Evolutionary conservation across 2,888 invertebrate genomes (phyloP).

Genomic region (Harpalus rufipes): DNA sequence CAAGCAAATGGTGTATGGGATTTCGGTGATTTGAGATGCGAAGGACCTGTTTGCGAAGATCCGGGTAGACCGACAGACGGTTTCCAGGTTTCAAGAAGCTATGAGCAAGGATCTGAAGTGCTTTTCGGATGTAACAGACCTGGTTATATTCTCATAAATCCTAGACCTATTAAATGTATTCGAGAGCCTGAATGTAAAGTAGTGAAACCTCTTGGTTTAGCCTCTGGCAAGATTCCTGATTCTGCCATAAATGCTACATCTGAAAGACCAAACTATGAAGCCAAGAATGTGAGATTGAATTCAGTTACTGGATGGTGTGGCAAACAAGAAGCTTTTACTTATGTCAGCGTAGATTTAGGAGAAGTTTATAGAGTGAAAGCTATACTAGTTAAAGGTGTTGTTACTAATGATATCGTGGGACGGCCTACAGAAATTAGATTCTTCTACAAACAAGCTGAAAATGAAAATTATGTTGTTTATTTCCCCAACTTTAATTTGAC

Average conservation of each 20-base stretch:
- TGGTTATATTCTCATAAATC: conserved; percentile 95
- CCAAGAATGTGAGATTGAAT: conserved; percentile 91
- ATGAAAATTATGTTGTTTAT: conserved; percentile 96
- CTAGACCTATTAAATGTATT: conserved; percentile 92
- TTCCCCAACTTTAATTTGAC: conserved; percentile 97
- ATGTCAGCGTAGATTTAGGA: conserved; percentile 96
- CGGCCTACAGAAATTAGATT: conserved; percentile 97
- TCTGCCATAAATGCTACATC: conserved; percentile 97
- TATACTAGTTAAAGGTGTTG: conserved; percentile 95
- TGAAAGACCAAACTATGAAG: conserved; percentile 94
- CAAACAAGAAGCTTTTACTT: conserved; percentile 97
- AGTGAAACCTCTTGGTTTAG: conserved; percentile 92
- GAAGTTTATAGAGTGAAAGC: conserved; percentile 95
- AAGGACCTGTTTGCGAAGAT: conserved; percentile 97
- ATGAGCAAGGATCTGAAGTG: conserved; percentile 94
- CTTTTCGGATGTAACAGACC: conserved; percentile 93
- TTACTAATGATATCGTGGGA: conserved; percentile 96
- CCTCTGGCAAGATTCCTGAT: conserved; percentile 95
- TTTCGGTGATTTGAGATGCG: conserved; percentile 96
- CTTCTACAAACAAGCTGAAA: conserved; percentile 97
- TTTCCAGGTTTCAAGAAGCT: conserved; percentile 89
- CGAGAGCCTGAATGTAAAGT: conserved; percentile 96
- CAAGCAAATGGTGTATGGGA: conserved; percentile 97
- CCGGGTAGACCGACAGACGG: conserved; percentile 97
- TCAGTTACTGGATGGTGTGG: conserved; percentile 98